phyloP scores from a whole-genome alignment of 2,888 invertebrate species.

The Drosophila hamatofila region DNA sequence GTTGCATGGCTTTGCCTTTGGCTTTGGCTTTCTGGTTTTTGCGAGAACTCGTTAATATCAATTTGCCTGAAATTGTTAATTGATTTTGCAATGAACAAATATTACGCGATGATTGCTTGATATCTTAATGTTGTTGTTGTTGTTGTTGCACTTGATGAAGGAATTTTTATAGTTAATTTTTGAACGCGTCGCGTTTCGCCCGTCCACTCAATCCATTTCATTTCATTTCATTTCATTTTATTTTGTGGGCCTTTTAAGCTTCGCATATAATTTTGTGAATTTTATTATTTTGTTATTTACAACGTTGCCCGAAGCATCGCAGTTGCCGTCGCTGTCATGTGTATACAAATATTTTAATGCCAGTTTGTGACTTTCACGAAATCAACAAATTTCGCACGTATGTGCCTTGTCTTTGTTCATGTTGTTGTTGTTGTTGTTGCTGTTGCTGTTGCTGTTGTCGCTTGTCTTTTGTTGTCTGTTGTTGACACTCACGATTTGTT shows the following conservation, averaged over 20 bases:
- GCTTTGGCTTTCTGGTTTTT: conserved; percentile 50
- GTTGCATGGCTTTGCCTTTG: conserved; percentile 41
- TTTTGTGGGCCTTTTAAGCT: conserved; percentile 60
- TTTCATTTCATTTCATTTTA: conserved; percentile 19
- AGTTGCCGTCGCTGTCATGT: conserved; percentile 30
- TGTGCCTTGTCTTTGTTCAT: conserved; percentile 28
- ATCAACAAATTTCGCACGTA: conserved; percentile 71
- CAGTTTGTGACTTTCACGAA: conserved; percentile 68
- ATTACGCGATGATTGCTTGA: conserved; percentile 72
- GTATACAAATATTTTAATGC: conserved; percentile 64
- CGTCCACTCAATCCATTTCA: neutral
- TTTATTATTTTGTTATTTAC: conserved; percentile 75
- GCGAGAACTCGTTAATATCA: conserved; percentile 82
- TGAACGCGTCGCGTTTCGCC: conserved; percentile 31
- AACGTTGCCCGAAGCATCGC: conserved; percentile 33
- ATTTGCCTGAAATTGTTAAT: conserved; percentile 82
- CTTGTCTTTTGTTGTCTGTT: conserved; percentile 30
- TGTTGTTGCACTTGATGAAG: conserved; percentile 17
- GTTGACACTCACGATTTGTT: conserved; percentile 46
- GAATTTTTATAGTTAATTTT: conserved; percentile 46
- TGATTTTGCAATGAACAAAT: conserved; percentile 82
- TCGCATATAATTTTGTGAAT: conserved; percentile 63
- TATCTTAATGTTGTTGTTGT: conserved; percentile 26
- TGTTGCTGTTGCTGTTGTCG: conserved; percentile 13
- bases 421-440: conserved; percentile 1